These are phyloP conservation scores for Euschistus heros DNA, from an alignment of 1,140 invertebrate genomes.

Conservation along the genomic window DNA sequence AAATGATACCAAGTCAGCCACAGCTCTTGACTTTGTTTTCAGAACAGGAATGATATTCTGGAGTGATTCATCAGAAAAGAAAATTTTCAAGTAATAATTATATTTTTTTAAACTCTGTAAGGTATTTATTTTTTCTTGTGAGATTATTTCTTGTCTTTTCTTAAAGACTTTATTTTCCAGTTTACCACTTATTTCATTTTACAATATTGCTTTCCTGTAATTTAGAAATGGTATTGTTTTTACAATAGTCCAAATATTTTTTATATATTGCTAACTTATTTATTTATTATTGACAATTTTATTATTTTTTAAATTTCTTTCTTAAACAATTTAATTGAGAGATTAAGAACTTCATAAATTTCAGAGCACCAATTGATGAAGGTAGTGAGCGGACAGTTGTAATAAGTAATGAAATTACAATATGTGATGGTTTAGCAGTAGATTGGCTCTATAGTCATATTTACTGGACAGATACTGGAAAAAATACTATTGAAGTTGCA, in stretches of 20 bases:
- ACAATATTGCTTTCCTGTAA: no score
- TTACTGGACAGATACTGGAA: slow-evolving; percentile 91
- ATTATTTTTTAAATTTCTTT: no score
- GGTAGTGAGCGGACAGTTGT: slow-evolving; percentile 71
- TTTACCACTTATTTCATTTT: no score
- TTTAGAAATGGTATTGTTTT: no score
- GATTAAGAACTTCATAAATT: slow-evolving; percentile 23
- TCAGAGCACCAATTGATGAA: slow-evolving; percentile 79
- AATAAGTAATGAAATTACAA: slow-evolving; percentile 66
- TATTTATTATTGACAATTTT: no score
- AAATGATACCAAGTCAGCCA: slow-evolving; percentile 73
- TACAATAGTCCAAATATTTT: no score
- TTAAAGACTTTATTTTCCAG: neutral
- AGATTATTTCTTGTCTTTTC: slow-evolving; percentile 37
- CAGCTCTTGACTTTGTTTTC: slow-evolving; percentile 79
- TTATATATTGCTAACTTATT: no score
- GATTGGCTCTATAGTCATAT: slow-evolving; percentile 80
- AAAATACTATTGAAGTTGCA: slow-evolving; percentile 80
- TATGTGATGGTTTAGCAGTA: slow-evolving; percentile 63
- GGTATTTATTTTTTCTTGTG: slow-evolving; percentile 31
- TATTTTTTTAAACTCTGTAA: slow-evolving; percentile 37
- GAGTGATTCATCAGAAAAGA: slow-evolving; percentile 70
- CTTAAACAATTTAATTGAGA: no score
- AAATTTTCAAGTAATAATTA: slow-evolving; percentile 32
- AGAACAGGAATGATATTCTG: slow-evolving; percentile 67